Evolutionary conservation across 92 coral and sea anemone species (phyloP), one percentile per base, ranked within the genome.

Genomic region (Heliopora coerulea): DNA sequence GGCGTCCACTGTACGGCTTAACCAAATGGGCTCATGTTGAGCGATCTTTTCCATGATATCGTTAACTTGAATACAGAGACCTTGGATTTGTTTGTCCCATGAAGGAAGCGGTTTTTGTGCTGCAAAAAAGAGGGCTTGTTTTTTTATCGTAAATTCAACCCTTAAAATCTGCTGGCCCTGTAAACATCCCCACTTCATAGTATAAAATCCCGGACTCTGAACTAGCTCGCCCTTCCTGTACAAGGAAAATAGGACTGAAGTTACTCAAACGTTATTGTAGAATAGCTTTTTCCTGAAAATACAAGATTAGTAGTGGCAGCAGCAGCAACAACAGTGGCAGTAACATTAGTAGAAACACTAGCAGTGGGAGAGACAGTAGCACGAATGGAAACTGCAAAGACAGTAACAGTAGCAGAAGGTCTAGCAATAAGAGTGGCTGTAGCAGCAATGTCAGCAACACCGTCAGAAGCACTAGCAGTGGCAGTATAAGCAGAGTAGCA

Each of bases 21-120:
- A 84, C 99, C 99, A 95, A 26, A 84, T 91, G 10, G 99, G 96
- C 0, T 90, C 95, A 62, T 83, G 84, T 66, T 70, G 84, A 69
- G 89, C 79, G 72, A 95, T 90, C 57, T 95, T 95, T 61, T 95
- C 99, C 58, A 95, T 88, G 11, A 95, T 86, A 19, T 77, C 91
- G 84, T 95, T 95, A 25, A 95, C 99, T 79, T 95, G 99, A 56
- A 83, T 87, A 60, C 99, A 95, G 49, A 95, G 79, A 3, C 96
- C 91, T 74, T 95, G 99, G 25, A 95, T 91, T 54, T 95, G 99
- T 49, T 91, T 95, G 82, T 95, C 99, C 99, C 99, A 95, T 29
- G 99, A 85, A 3, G 99, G 99, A 0, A 95, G 83, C n/a, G 90
- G 89, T 56, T 95, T 96, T 95, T 90, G 99, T 46, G 96, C 99